A percentile compares a stretch with the other conserved stretches of the same genome.
Conservation (phyloP, 2,113 vertebrate species). For the Centrocercus urophasianus region DNA sequence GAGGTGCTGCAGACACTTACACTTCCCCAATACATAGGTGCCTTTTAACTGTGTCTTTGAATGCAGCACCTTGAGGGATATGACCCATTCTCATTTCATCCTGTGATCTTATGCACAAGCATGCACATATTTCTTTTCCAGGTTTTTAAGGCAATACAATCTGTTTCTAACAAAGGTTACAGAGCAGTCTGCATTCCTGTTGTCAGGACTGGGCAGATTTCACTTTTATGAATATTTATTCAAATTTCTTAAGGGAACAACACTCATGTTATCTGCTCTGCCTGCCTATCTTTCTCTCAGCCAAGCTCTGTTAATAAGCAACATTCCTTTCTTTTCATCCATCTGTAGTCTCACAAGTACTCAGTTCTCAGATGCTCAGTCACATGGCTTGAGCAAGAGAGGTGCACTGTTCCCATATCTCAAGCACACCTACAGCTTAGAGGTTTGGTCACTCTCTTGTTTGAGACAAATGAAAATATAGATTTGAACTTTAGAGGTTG, state of each 20-base stretch:
- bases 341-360: neutral
- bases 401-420: neutral
- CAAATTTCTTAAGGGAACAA: neutral
- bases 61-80: neutral
- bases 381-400: neutral
- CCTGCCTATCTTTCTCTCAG: neutral
- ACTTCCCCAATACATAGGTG: neutral
- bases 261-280: neutral
- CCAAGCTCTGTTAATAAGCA: neutral
- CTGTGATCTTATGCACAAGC: neutral
- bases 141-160: neutral
- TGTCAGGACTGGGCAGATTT: neutral
- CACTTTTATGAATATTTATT: neutral
- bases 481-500: neutral
- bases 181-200: neutral
- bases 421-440: neutral
- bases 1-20: neutral
- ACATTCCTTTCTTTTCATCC: neutral
- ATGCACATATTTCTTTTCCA: neutral
- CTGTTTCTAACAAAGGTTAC: neutral
- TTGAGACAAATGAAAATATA: accelerated
- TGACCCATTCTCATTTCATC: neutral
- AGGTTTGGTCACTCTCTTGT: neutral
- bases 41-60: neutral
- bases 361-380: neutral